Conservation (phyloP, 2,113 vertebrate genomes). For the Naja naja region DNA sequence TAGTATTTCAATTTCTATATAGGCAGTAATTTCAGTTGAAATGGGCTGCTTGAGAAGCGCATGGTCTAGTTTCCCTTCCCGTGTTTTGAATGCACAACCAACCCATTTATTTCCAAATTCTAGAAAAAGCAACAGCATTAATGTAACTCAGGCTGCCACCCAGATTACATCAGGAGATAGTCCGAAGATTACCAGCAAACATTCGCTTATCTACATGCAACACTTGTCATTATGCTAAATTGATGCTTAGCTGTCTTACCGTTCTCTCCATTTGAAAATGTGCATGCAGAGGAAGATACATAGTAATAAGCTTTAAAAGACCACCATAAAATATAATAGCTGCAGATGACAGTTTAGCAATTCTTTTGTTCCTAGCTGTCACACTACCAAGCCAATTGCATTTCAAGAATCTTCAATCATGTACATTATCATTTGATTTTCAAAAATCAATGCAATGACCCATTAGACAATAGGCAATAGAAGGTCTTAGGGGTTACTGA, state of each 20-base stretch:
- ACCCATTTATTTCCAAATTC: background rate
- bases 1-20: background rate
- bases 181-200: background rate
- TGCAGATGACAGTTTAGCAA: background rate
- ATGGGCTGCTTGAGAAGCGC: background rate
- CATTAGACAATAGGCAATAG: constrained; percentile 31
- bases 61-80: background rate
- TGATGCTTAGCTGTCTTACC: background rate
- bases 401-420: constrained; percentile 33
- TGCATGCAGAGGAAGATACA: background rate
- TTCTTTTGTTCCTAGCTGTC: constrained; percentile 39
- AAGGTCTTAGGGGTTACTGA: constrained; percentile 34
- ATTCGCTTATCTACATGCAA: background rate
- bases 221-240: background rate
- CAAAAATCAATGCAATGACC: constrained; percentile 42
- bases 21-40: background rate
- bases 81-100: background rate
- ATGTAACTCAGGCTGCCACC: background rate
- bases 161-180: background rate
- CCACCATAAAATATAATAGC: constrained; percentile 18
- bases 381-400: constrained; percentile 36
- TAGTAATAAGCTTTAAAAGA: background rate
- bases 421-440: constrained; percentile 36
- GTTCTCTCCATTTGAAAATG: background rate
- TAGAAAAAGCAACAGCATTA: no score